A percentile compares a stretch with the other conserved stretches of the same genome.
phyloP scores from a whole-genome alignment of 2,888 invertebrate species.

The Tetrapedia diversipes region DNA sequence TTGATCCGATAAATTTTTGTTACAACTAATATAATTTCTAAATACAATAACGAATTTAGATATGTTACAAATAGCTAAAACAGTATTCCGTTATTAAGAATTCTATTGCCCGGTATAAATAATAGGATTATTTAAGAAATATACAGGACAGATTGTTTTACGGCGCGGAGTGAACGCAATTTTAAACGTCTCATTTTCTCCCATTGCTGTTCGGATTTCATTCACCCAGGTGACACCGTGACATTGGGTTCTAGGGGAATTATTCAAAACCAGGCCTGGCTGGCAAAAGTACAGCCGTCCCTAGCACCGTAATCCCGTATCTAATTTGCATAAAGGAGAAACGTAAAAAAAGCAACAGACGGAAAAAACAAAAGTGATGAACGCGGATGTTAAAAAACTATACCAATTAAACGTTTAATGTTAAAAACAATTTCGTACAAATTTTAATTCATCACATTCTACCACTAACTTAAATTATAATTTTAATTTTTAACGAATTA shows the following conservation, averaged over 20 bases:
- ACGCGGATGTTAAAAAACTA: slow-evolving; percentile 9
- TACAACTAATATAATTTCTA: too few species aligned
- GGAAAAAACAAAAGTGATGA: slow-evolving; percentile 55
- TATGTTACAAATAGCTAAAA: not conserved
- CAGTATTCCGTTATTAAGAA: not conserved
- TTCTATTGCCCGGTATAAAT: not conserved
- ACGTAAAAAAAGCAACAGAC: slow-evolving; percentile 59
- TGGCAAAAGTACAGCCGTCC: slow-evolving; percentile 80
- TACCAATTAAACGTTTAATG: not conserved
- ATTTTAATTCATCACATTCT: not conserved
- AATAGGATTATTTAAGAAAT: not conserved
- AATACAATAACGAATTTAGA: not conserved
- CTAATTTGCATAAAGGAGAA: slow-evolving; percentile 76
- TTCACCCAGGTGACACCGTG: slow-evolving; percentile 72
- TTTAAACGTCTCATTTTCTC: slow-evolving; percentile 53
- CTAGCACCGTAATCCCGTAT: slow-evolving; percentile 76
- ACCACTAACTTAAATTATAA: not conserved
- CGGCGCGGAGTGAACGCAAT: slow-evolving; percentile 27
- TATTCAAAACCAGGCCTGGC: slow-evolving; percentile 75
- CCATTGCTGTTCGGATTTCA: slow-evolving; percentile 65
- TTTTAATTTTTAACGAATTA: not conserved
- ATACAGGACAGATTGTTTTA: slow-evolving; percentile 44
- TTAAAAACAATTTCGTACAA: not conserved
- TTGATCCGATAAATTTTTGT: too few species aligned
- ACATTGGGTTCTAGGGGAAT: slow-evolving; percentile 72